These are phyloP conservation scores for Hydroisotoma schaefferi DNA, from an alignment of 2,888 invertebrate species.

Conservation along the genomic window DNA sequence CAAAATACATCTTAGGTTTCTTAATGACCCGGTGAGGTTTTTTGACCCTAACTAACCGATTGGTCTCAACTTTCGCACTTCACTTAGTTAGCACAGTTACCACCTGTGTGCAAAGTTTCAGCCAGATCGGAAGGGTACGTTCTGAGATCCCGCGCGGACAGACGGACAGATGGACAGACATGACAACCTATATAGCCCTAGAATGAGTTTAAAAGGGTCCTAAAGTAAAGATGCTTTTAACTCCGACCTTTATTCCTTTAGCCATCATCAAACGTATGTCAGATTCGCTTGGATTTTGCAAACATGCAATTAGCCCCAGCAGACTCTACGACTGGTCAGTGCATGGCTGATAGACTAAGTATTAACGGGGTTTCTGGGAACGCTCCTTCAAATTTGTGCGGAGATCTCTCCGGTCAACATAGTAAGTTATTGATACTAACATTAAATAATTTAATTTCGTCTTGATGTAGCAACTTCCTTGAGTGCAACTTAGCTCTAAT, in stretches of 20 bases:
- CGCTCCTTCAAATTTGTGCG: constrained; percentile 41
- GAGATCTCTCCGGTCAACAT: constrained; percentile 43
- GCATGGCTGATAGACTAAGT: constrained; percentile 38
- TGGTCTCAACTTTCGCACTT: no score
- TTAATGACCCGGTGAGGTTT: no score
- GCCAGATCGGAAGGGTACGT: no score
- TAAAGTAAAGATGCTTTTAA: no score
- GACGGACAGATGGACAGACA: no score
- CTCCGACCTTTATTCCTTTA: constrained; percentile 4
- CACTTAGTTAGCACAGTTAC: no score
- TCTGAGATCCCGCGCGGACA: no score
- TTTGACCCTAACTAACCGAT: no score
- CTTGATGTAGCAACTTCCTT: background rate
- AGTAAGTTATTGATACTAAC: constrained; percentile 32
- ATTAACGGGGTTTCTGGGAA: constrained; percentile 42
- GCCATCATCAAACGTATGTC: constrained; percentile 41
- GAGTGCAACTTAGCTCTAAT: background rate
- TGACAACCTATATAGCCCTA: no score
- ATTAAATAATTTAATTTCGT: background rate
- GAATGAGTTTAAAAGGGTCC: no score
- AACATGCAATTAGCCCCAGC: constrained; percentile 33
- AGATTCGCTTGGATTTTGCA: constrained; percentile 39
- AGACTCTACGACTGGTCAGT: constrained; percentile 33
- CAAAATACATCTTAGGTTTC: no score
- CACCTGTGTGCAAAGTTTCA: no score